Conservation (phyloP, 2,797 vertebrate genomes). For the Muscicapa striata region DNA sequence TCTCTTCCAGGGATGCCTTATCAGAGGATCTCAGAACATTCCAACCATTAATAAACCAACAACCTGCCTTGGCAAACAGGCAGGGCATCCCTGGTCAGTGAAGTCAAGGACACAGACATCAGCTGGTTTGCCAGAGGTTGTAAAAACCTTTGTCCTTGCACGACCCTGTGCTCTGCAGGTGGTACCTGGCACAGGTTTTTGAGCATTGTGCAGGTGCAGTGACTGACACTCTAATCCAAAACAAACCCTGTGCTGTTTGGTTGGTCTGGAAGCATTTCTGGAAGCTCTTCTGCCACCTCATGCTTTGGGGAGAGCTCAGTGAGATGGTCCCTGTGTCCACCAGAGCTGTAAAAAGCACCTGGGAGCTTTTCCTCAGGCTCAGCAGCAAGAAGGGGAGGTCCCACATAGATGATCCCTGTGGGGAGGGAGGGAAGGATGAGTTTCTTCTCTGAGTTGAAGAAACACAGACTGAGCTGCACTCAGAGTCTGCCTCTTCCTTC, state of each 20-base stretch:
- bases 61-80: not conserved
- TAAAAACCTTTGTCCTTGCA: not conserved
- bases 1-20: not conserved
- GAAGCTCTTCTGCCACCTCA: not conserved
- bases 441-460: not conserved
- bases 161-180: not conserved
- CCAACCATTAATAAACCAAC: not conserved
- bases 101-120: not conserved
- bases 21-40: constrained; percentile 2
- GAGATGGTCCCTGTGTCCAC: not conserved
- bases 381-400: not conserved
- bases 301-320: not conserved
- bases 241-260: not conserved
- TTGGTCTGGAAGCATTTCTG: not conserved
- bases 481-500: not conserved
- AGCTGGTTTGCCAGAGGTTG: not conserved
- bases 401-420: fast-evolving
- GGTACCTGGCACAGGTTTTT: not conserved
- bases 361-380: not conserved
- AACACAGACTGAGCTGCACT: not conserved
- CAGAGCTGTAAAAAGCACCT: not conserved
- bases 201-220: not conserved
- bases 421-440: not conserved
- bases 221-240: not conserved
- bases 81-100: not conserved